Conservation (phyloP, 1,140 invertebrate species). For the Pseudobourletiella spinata region DNA sequence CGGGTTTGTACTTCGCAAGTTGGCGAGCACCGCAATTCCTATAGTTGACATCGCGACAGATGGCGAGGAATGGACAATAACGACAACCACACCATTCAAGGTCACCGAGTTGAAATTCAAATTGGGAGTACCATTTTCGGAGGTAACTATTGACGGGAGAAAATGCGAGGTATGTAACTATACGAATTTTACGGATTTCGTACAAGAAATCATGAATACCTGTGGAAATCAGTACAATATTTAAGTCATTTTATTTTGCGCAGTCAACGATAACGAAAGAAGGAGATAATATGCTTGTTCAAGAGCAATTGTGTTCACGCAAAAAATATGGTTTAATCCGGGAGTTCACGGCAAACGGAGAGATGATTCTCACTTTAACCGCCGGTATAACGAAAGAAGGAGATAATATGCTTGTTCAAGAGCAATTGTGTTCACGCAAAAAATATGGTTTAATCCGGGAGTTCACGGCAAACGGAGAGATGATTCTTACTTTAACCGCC, state of each 20-base stretch:
- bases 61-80: constrained; percentile 58
- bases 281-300: too few species aligned
- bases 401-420: constrained; percentile 15
- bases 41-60: constrained; percentile 58
- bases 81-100: constrained; percentile 75
- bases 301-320: too few species aligned
- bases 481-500: too few species aligned
- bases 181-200: too few species aligned
- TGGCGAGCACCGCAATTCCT: constrained; percentile 63
- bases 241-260: too few species aligned
- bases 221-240: too few species aligned
- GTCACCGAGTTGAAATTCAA: constrained; percentile 65
- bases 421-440: constrained; percentile 4
- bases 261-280: too few species aligned
- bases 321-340: too few species aligned
- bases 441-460: constrained; percentile 6
- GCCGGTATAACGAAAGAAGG: constrained; percentile 9
- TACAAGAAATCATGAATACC: too few species aligned
- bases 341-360: too few species aligned
- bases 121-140: constrained; percentile 67
- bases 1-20: constrained; percentile 58
- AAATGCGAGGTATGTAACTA: constrained; percentile 58
- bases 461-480: too few species aligned
- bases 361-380: too few species aligned
- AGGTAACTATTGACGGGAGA: constrained; percentile 73